Evolutionary conservation across 2,113 vertebrate species (phyloP).

Genomic region (Atlantisia rogersi): DNA sequence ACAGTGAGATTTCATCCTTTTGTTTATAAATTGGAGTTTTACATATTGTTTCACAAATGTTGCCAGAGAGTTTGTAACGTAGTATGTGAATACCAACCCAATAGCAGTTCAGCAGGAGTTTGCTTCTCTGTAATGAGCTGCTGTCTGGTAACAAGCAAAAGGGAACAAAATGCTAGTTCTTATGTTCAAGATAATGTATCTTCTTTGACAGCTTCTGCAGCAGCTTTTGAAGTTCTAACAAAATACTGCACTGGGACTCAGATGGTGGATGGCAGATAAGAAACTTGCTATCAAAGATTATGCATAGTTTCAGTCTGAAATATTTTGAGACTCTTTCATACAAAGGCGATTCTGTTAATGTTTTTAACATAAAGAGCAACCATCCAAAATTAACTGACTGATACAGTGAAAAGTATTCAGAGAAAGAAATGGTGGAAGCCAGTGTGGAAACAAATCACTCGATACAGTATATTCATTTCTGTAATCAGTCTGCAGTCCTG

Average conservation of each 20-base stretch:
- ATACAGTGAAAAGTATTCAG: background rate
- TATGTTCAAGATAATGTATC: background rate
- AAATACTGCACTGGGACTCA: background rate
- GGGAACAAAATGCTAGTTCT: background rate
- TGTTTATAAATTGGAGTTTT: background rate
- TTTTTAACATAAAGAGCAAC: background rate
- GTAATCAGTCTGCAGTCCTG: background rate
- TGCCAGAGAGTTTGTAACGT: background rate
- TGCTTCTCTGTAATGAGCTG: background rate
- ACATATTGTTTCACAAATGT: background rate
- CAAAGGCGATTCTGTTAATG: background rate
- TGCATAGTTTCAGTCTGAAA: background rate
- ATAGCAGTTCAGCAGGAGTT: background rate
- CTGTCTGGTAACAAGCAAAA: background rate
- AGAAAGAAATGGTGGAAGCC: background rate
- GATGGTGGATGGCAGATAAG: background rate
- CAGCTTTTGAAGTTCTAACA: background rate
- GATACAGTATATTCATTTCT: background rate
- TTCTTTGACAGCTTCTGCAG: slow-evolving; percentile 1
- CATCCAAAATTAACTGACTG: background rate
- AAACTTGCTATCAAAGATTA: background rate
- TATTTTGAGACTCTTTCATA: background rate
- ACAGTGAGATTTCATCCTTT: background rate
- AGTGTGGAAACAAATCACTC: background rate
- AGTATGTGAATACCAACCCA: background rate